A percentile compares a stretch with the other conserved stretches of the same genome.
Evolutionary conservation across 2,113 vertebrate genomes (phyloP).

Genomic region (Callorhinus ursinus): DNA sequence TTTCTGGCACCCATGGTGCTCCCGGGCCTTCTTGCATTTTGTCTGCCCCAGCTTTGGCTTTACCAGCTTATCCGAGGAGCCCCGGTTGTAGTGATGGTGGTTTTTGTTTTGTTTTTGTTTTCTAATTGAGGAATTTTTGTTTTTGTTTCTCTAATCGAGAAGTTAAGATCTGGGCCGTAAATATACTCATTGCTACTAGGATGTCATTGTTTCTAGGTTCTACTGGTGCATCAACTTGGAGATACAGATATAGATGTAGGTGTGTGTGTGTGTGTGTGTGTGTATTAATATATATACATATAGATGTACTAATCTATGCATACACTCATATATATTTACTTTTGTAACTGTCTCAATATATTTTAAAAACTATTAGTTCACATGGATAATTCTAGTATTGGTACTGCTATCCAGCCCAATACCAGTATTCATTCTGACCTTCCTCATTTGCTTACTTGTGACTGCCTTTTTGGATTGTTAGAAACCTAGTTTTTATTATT

Average conservation of each 20-base stretch:
- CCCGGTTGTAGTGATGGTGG: background rate
- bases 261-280: background rate
- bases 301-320: background rate
- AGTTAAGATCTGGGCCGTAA: background rate
- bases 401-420: background rate
- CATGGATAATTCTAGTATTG: background rate
- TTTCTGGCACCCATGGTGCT: background rate
- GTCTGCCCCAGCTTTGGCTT: background rate
- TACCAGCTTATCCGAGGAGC: background rate
- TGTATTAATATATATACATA: background rate
- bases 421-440: background rate
- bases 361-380: background rate
- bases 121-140: background rate
- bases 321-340: background rate
- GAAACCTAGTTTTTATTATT: background rate
- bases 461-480: background rate
- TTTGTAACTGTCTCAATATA: background rate
- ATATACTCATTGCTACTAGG: background rate
- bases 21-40: background rate
- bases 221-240: background rate
- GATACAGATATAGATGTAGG: background rate
- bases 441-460: background rate
- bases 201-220: background rate
- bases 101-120: background rate
- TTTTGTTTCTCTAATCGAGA: too few relatives aligned